Conservation (phyloP, 1,140 invertebrate species). For the Capitella teleta region DNA sequence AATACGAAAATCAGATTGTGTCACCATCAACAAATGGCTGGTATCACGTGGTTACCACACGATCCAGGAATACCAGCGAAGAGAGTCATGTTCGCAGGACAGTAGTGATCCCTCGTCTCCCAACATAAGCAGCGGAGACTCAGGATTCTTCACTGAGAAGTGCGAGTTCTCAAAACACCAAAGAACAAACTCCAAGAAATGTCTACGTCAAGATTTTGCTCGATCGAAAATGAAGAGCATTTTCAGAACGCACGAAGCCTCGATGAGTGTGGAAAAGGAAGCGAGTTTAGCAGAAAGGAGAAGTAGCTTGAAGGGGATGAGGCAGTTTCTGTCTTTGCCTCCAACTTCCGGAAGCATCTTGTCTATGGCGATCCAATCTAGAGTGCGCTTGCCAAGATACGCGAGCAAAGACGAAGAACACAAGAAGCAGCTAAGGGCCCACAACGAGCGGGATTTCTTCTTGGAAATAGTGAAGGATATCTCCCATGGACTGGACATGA, state of each 20-base stretch:
- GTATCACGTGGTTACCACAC: slow-evolving; percentile 42
- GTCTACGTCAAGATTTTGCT: slow-evolving; percentile 41
- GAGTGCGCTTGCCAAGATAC: slow-evolving; percentile 41
- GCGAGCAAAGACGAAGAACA: slow-evolving; percentile 34
- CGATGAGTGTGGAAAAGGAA: background rate
- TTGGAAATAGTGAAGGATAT: slow-evolving; percentile 44
- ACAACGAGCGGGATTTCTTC: slow-evolving; percentile 43
- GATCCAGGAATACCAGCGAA: slow-evolving; percentile 27
- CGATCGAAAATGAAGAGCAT: slow-evolving; percentile 37
- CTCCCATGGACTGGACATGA: slow-evolving; percentile 43
- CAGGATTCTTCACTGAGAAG: background rate
- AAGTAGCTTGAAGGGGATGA: slow-evolving; percentile 41
- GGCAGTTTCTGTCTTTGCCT: slow-evolving; percentile 43
- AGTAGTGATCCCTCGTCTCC: background rate
- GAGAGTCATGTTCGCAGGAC: background rate
- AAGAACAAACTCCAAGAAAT: slow-evolving; percentile 1
- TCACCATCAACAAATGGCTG: slow-evolving; percentile 46
- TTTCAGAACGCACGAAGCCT: slow-evolving; percentile 27
- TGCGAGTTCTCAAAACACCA: background rate
- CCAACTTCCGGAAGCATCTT: slow-evolving; percentile 44
- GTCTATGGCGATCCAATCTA: slow-evolving; percentile 45
- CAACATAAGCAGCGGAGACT: background rate
- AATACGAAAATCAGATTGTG: slow-evolving; percentile 43
- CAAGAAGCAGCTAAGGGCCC: slow-evolving; percentile 38
- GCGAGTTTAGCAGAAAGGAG: slow-evolving; percentile 22